Evolutionary conservation across 1,140 invertebrate genomes (phyloP), one percentile per base, ranked within the genome.

Genomic region (Aphis craccivora): DNA sequence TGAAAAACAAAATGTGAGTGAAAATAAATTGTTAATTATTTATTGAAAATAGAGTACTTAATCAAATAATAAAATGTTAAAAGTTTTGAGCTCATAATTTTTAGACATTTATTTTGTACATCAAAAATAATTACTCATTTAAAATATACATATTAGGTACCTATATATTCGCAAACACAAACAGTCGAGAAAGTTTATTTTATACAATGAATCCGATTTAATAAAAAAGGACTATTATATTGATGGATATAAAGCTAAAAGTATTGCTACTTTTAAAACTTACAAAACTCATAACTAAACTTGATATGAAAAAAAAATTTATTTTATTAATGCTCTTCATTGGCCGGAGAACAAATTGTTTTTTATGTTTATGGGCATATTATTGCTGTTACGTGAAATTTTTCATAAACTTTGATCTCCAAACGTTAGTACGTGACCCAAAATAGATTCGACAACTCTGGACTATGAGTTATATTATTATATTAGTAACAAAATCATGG

Each of bases 101-200:
- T 2, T 11, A 11, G 60, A 14, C 11, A 67, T 67, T 0, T n/a
- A n/a, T 76, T 76, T 18, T 6, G 14, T 14, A 6, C 60, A n/a
- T n/a, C 0, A 14, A 6, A n/a, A 76, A n/a, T 14, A 51, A 76
- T n/a, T n/a, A 76, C n/a, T 6, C 4, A 6, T 76, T 76, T 18
- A n/a, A 67, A 67, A 14, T n/a, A 60, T 30, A 9, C 25, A 76
- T 9, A 25, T 40, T 40, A 40, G 37, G 37, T 40, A n/a, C n/a
- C 30, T n/a, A 1, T 18, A n/a, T n/a, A n/a, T 76, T n/a, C 0
- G 14, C n/a, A 4, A 6, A 14, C 2, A 20, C n/a, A 4, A n/a
- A 67, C 30, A n/a, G 30, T n/a, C 14, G 25, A 30, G 9, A 11
- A 67, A 30, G 30, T 67, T 67, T 67, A 67, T 30, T 76, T 76